A percentile compares a stretch with the other conserved stretches of the same genome.
Conservation (phyloP, 2,888 invertebrate species). For the Harpalus rufipes region DNA sequence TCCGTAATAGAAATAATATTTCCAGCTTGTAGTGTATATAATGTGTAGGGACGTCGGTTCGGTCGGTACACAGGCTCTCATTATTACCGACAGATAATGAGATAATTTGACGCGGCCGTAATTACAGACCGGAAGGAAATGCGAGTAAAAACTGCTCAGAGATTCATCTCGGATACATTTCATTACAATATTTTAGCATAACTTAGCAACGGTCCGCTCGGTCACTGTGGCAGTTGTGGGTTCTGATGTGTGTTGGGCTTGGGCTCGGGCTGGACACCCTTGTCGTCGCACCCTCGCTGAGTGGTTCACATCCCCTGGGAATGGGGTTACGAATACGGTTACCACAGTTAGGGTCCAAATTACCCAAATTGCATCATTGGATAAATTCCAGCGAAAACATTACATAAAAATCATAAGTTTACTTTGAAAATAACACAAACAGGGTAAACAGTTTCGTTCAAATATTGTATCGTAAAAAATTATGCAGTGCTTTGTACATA, state of each 20-base stretch:
- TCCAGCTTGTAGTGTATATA: slow-evolving; percentile 25
- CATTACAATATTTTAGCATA: slow-evolving; percentile 77
- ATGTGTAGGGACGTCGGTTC: slow-evolving; percentile 46
- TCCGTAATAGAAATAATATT: slow-evolving; percentile 39
- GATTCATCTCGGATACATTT: slow-evolving; percentile 78
- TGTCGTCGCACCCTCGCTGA: neutral
- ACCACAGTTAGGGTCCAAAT: neutral
- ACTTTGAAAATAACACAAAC: too few species aligned
- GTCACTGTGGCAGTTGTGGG: slow-evolving; percentile 61
- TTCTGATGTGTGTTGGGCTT: slow-evolving; percentile 15
- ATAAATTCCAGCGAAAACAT: neutral
- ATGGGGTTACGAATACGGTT: neutral
- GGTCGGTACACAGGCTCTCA: slow-evolving; percentile 73
- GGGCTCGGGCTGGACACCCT: neutral
- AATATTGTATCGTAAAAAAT: too few species aligned
- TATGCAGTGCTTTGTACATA: too few species aligned
- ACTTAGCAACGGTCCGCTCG: slow-evolving; percentile 65
- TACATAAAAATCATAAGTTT: too few species aligned
- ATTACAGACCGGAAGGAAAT: slow-evolving; percentile 78
- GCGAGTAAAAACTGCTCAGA: slow-evolving; percentile 77
- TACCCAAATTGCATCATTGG: neutral
- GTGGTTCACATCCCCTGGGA: slow-evolving; percentile 18
- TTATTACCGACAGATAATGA: slow-evolving; percentile 74
- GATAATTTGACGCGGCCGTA: slow-evolving; percentile 77
- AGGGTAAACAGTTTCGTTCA: too few species aligned